Conservation (phyloP, 92 coral and sea anemone genomes). For the Anthopleura xanthogrammica region DNA sequence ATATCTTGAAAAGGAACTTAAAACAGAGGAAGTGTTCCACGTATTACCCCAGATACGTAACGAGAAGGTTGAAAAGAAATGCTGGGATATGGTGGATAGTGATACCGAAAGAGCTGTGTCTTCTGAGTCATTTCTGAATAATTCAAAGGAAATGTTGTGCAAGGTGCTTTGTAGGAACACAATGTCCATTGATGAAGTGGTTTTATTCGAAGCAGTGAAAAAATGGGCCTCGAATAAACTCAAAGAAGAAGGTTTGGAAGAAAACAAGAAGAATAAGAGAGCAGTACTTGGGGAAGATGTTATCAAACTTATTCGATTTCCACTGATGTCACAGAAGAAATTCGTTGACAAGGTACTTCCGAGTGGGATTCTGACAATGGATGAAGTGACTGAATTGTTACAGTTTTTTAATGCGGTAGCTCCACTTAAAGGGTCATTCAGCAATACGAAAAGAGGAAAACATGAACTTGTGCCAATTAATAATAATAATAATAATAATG, state of each 20-base stretch:
- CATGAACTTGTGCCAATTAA: not conserved
- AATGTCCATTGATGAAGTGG: conserved; percentile 35
- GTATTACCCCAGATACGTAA: conserved; percentile 53
- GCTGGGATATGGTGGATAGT: conserved; percentile 54
- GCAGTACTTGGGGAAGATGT: conserved; percentile 50
- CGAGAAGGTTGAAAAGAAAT: conserved; percentile 27
- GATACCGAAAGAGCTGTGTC: conserved; percentile 35
- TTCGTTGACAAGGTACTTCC: conserved; percentile 30
- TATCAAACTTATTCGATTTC: conserved; percentile 48
- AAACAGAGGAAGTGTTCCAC: conserved; percentile 48
- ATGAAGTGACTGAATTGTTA: conserved; percentile 4
- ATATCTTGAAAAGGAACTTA: conserved; percentile 22
- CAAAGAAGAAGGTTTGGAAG: conserved; percentile 21
- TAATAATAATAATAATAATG: too few species aligned
- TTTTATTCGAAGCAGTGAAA: conserved; percentile 59
- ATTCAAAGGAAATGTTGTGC: conserved; percentile 19
- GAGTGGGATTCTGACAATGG: conserved; percentile 8
- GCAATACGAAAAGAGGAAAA: not conserved
- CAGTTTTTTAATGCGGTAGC: not conserved
- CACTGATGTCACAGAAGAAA: conserved; percentile 38
- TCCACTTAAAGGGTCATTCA: not conserved
- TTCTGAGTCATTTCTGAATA: conserved; percentile 33
- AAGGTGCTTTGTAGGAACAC: conserved; percentile 41
- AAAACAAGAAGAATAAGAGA: conserved; percentile 46
- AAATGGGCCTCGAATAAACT: conserved; percentile 54